Evolutionary conservation across 2,888 invertebrate genomes (phyloP).

Genomic region (Griposia aprilina): DNA sequence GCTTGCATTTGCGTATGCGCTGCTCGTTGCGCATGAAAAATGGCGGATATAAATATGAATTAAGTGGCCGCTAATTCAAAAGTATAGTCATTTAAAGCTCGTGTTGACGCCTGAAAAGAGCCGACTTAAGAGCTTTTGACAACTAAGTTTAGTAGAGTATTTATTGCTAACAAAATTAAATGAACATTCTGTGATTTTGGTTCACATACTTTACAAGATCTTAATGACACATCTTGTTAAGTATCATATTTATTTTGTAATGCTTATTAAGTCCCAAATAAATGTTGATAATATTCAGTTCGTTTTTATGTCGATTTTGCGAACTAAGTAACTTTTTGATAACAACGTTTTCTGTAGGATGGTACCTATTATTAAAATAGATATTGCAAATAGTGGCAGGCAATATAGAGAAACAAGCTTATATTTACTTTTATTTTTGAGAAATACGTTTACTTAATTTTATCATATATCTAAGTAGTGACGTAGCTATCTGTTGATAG

Average conservation of each 20-base stretch:
- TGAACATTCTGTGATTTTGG: constrained; percentile 49
- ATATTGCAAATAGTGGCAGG: neutral
- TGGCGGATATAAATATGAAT: constrained; percentile 84
- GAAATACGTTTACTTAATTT: neutral
- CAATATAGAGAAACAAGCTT: neutral
- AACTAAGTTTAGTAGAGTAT: constrained; percentile 59
- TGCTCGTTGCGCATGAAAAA: constrained; percentile 85
- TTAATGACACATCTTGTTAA: constrained; percentile 17
- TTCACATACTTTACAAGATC: constrained; percentile 6
- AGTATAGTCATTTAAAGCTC: constrained; percentile 78
- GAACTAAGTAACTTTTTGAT: neutral
- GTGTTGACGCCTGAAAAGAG: constrained; percentile 74
- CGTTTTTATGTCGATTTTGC: neutral
- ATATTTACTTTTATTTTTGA: neutral
- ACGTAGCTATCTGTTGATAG: constrained; percentile 63
- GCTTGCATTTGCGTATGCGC: constrained; percentile 86
- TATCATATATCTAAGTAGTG: neutral
- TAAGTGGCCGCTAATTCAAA: constrained; percentile 84
- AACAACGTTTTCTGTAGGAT: neutral
- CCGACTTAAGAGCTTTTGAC: constrained; percentile 71
- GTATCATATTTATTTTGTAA: constrained; percentile 16
- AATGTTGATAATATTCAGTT: neutral
- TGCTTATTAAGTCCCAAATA: neutral
- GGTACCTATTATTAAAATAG: neutral
- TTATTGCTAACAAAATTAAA: constrained; percentile 49